A percentile compares a stretch with the other conserved stretches of the same genome.
Conservation (phyloP, 2,797 vertebrate species). For the Odontamblyopus rebecca region DNA sequence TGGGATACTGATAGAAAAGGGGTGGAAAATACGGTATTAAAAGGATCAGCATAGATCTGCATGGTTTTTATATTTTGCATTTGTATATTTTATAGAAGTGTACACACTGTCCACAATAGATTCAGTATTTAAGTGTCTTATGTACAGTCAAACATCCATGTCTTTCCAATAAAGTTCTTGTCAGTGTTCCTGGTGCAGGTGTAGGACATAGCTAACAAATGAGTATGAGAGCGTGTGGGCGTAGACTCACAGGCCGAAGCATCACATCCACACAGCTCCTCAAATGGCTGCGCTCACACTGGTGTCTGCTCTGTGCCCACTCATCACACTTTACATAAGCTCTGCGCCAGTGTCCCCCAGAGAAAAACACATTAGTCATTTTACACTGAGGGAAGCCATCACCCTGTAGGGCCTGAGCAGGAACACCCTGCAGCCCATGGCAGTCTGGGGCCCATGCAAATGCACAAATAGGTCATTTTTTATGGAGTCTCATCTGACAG, state of each 20-base stretch:
- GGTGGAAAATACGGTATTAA: background rate
- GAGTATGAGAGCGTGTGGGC: constrained; percentile 62
- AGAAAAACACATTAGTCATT: constrained; percentile 60
- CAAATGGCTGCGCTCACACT: constrained; percentile 60
- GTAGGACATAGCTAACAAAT: constrained; percentile 57
- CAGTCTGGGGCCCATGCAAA: constrained; percentile 23
- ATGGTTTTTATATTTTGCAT: background rate
- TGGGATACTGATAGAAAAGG: background rate
- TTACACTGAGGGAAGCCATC: constrained; percentile 54
- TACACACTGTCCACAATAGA: too few relatives aligned
- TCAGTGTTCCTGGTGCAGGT: constrained; percentile 48
- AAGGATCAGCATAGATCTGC: background rate
- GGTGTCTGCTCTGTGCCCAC: constrained; percentile 64
- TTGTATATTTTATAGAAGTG: too few relatives aligned
- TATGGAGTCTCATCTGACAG: constrained; percentile 26
- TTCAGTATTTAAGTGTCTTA: background rate
- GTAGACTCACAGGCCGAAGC: constrained; percentile 49
- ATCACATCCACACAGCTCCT: constrained; percentile 59
- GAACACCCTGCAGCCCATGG: constrained; percentile 53
- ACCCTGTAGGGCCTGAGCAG: constrained; percentile 30
- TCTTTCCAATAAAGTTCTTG: constrained; percentile 24
- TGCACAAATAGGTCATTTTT: constrained; percentile 35
- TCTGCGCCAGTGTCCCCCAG: constrained; percentile 28
- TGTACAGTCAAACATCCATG: background rate
- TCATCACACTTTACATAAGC: constrained; percentile 70